These are phyloP conservation scores for Zenarchopterus dispar DNA, from an alignment of 2,797 vertebrate genomes.

Conservation along the genomic window DNA sequence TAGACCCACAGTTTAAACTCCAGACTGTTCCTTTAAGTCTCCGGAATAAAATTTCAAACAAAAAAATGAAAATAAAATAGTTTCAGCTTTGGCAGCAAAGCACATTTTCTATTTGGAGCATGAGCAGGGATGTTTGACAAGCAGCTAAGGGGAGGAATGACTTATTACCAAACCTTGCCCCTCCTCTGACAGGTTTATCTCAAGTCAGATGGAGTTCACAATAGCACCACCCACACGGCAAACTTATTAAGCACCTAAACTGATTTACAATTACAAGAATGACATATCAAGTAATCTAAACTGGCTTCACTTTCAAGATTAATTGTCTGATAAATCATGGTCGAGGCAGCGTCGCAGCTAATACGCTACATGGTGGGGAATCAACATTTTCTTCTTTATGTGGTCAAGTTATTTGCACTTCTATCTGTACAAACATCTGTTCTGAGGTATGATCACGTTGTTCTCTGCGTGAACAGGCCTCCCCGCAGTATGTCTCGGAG, in stretches of 20 bases:
- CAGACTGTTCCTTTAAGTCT: no score
- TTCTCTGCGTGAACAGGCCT: slow-evolving; percentile 17
- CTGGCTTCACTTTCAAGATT: slow-evolving; percentile 24
- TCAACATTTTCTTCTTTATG: background rate
- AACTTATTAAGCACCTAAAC: slow-evolving; percentile 20
- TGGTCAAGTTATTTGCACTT: background rate
- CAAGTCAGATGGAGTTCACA: slow-evolving; percentile 13
- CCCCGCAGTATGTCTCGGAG: slow-evolving; percentile 5
- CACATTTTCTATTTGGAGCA: background rate
- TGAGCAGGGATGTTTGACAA: background rate
- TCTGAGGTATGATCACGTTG: slow-evolving; percentile 27
- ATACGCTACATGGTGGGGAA: background rate
- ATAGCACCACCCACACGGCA: slow-evolving; percentile 9
- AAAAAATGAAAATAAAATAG: no score
- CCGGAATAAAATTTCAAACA: no score
- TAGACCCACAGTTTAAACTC: no score
- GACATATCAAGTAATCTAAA: slow-evolving; percentile 18
- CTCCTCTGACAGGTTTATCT: slow-evolving; percentile 15
- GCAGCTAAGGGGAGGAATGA: background rate
- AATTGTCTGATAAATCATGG: slow-evolving; percentile 13
- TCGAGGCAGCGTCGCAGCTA: slow-evolving; percentile 6
- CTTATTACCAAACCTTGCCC: background rate
- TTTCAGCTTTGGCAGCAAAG: background rate
- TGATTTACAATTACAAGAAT: slow-evolving; percentile 35
- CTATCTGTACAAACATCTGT: slow-evolving; percentile 29